phyloP scores from a whole-genome alignment of 2,113 vertebrate species.

The Pica pica region DNA sequence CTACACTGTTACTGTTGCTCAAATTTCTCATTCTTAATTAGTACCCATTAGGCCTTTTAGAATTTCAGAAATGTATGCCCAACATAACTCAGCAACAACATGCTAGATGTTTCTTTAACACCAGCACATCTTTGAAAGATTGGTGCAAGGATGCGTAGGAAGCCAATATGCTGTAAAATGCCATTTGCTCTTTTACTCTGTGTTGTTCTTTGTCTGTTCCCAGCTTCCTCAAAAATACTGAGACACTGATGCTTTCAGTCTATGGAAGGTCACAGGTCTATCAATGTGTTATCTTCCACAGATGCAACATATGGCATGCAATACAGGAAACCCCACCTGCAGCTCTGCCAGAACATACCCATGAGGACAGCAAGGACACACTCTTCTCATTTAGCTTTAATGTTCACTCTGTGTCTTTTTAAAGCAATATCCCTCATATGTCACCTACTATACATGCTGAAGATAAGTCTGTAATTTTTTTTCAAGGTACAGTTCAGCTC shows the following conservation, averaged over 20 bases:
- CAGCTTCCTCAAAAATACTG: not conserved
- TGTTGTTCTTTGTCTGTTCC: not conserved
- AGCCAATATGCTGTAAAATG: not conserved
- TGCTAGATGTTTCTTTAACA: not conserved
- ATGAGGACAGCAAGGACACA: not conserved
- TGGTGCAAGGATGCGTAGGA: rapidly evolving
- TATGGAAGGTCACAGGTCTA: not conserved
- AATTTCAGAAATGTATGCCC: not conserved
- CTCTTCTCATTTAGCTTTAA: not conserved
- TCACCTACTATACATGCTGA: not conserved
- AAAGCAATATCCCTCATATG: not conserved
- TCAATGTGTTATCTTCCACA: not conserved
- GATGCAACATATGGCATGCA: not conserved
- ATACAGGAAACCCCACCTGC: not conserved
- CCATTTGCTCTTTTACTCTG: not conserved
- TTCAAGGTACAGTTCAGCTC: not conserved
- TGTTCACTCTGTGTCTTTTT: not conserved
- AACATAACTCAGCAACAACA: not conserved
- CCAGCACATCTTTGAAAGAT: not conserved
- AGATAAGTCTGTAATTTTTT: not conserved
- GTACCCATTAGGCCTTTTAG: not conserved
- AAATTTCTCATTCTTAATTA: not conserved
- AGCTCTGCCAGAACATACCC: not conserved
- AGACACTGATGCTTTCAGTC: not conserved
- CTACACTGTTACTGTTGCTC: not conserved